Conservation (phyloP, 2,888 invertebrate genomes). For the Tipula vernalis region DNA sequence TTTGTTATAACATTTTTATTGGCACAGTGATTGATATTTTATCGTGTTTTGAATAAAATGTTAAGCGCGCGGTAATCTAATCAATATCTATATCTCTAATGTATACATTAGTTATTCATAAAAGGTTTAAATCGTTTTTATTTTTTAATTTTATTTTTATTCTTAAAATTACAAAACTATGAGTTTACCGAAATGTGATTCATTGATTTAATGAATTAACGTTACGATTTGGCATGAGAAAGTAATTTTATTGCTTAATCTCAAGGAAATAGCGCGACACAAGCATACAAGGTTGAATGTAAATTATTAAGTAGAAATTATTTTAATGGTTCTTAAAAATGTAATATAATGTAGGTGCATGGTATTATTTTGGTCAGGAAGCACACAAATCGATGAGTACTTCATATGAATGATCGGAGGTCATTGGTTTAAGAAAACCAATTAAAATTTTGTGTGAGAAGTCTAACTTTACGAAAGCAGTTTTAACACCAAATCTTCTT, state of each 20-base stretch:
- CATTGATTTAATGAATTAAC: not conserved
- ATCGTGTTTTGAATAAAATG: not conserved
- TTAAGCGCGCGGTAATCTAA: not conserved
- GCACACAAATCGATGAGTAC: not conserved
- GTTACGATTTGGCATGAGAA: not conserved
- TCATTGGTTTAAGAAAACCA: no score
- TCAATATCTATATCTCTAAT: not conserved
- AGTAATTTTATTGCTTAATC: not conserved
- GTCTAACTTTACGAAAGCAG: no score
- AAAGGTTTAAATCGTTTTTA: not conserved
- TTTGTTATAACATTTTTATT: not conserved
- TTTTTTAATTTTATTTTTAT: not conserved
- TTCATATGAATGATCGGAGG: no score
- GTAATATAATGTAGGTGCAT: not conserved
- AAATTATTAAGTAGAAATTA: not conserved
- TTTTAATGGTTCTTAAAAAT: not conserved
- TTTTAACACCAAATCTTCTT: no score
- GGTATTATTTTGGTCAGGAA: not conserved
- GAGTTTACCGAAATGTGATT: not conserved
- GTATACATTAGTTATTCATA: not conserved
- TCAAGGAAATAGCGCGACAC: not conserved
- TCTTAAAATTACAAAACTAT: not conserved
- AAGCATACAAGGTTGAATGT: not conserved
- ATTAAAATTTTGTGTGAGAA: no score
- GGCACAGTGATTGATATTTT: not conserved